These are phyloP conservation scores for Anoura caudifer DNA, from an alignment of 2,113 vertebrate species.

Conservation along the genomic window DNA sequence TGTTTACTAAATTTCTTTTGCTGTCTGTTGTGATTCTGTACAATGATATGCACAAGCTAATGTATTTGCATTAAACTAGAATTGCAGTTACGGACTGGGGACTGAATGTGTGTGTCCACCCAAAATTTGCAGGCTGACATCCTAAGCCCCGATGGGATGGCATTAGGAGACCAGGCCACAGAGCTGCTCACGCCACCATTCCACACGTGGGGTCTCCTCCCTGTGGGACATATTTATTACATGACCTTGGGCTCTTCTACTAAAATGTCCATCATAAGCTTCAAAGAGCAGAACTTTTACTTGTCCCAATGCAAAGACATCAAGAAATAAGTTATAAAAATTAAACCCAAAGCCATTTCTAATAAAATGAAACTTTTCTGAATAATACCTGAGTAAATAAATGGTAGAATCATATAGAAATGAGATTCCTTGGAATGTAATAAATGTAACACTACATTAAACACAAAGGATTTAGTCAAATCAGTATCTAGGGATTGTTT, in stretches of 20 bases:
- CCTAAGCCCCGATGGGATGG: neutral
- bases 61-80: neutral
- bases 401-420: neutral
- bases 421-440: neutral
- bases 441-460: neutral
- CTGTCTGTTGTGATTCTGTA: neutral
- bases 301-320: neutral
- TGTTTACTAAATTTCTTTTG: neutral
- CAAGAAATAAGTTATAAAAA: neutral
- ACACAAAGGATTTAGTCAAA: neutral
- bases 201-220: neutral
- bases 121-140: neutral
- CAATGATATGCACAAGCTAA: neutral
- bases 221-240: neutral
- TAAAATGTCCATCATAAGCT: neutral
- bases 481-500: neutral
- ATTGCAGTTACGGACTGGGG: neutral
- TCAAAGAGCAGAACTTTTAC: neutral
- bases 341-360: neutral
- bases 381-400: neutral
- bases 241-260: neutral
- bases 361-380: neutral
- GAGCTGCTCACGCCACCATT: neutral
- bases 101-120: neutral
- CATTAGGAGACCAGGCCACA: neutral